Percentiles rank a stretch among this genome's conserved stretches.
These are phyloP conservation scores for Lampris megalopsis DNA, from an alignment of 2,113 vertebrate species.

Conservation along the genomic window DNA sequence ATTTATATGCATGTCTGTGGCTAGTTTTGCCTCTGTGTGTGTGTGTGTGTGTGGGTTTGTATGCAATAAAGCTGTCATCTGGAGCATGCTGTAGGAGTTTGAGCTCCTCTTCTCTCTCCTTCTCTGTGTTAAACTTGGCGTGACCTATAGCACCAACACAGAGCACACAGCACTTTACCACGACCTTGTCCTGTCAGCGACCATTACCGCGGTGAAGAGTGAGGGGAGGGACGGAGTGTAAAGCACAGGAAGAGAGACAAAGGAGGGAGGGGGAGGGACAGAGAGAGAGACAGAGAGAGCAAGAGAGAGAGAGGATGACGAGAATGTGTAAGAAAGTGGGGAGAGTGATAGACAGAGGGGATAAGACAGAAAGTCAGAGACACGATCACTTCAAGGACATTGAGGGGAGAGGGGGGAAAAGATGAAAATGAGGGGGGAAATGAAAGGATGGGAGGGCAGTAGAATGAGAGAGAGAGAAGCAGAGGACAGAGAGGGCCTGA, in stretches of 20 bases:
- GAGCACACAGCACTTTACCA: slow-evolving; percentile 57
- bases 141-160: slow-evolving; percentile 47
- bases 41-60: neutral
- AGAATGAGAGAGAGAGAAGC: slow-evolving; percentile 28
- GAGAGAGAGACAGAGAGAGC: slow-evolving; percentile 5
- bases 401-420: slow-evolving; percentile 29
- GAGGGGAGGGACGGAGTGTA: slow-evolving; percentile 29
- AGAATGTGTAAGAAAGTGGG: slow-evolving; percentile 7
- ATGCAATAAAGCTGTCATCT: slow-evolving; percentile 59
- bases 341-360: slow-evolving; percentile 29
- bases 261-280: slow-evolving; percentile 17
- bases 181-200: slow-evolving; percentile 75
- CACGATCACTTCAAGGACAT: slow-evolving; percentile 70
- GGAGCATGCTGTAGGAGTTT: slow-evolving; percentile 31
- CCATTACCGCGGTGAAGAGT: slow-evolving; percentile 52
- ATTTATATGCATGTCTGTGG: slow-evolving; percentile 47
- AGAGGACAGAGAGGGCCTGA: slow-evolving; percentile 68
- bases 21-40: neutral
- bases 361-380: slow-evolving; percentile 8
- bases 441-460: slow-evolving; percentile 45
- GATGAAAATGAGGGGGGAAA: slow-evolving; percentile 40
- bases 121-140: slow-evolving; percentile 65
- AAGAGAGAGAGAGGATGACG: neutral
- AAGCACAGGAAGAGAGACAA: slow-evolving; percentile 4
- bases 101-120: slow-evolving; percentile 36